Percentiles rank a stretch among this genome's conserved stretches.
phyloP scores from a whole-genome alignment of 1,140 invertebrate genomes.

The Sipha flava region DNA sequence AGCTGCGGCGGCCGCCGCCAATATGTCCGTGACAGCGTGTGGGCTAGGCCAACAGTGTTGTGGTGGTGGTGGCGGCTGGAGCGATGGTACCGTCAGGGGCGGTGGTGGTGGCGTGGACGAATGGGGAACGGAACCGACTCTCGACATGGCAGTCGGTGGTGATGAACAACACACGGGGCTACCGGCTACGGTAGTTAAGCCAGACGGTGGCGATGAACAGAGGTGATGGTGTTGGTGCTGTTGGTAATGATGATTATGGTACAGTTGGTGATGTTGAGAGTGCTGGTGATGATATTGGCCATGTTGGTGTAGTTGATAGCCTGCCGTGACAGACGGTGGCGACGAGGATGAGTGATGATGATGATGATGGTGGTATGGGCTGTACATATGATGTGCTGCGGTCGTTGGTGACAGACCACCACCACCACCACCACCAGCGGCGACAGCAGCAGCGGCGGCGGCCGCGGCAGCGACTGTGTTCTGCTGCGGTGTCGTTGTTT shows the following conservation, averaged over 20 bases:
- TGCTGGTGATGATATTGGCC: conserved; percentile 45
- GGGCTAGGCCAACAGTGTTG: conserved; percentile 50
- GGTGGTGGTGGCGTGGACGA: neutral
- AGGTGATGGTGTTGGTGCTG: neutral
- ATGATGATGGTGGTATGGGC: conserved; percentile 51
- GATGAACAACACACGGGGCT: neutral
- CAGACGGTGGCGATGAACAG: neutral
- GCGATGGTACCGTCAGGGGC: conserved; percentile 41
- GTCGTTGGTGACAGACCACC: conserved; percentile 7
- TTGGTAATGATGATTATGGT: conserved; percentile 38
- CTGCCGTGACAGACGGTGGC: neutral
- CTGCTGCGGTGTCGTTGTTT: neutral
- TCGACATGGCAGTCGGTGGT: neutral
- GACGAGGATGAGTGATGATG: conserved; percentile 42
- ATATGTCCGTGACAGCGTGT: conserved; percentile 63
- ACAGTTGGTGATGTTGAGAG: conserved; percentile 50
- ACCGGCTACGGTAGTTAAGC: neutral
- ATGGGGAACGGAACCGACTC: too few relatives aligned
- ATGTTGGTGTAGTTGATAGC: neutral
- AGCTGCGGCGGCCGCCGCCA: conserved; percentile 42
- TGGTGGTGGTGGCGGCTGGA: conserved; percentile 48
- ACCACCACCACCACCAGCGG: neutral
- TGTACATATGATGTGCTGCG: conserved; percentile 46
- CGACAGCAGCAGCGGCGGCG: neutral
- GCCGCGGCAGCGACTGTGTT: neutral